Conservation (phyloP, 2,888 invertebrate genomes). For the Autographa gamma region DNA sequence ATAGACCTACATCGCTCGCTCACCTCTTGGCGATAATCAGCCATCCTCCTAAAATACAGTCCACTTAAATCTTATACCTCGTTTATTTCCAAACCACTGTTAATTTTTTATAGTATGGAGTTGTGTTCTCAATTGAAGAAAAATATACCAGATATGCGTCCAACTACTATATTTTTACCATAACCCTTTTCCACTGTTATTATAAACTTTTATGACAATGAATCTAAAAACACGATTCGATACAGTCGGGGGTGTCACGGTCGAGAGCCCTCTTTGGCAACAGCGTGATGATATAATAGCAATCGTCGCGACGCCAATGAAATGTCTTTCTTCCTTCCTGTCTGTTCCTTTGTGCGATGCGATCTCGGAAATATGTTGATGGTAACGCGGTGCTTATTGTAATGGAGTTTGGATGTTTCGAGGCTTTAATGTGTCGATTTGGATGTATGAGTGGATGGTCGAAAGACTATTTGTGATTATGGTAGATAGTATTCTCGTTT, state of each 20-base stretch:
- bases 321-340: slow-evolving; percentile 81
- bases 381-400: slow-evolving; percentile 59
- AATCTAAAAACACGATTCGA: slow-evolving; percentile 50
- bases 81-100: too few species aligned
- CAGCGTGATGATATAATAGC: slow-evolving; percentile 74
- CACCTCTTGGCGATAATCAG: too few species aligned
- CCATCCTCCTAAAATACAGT: too few species aligned
- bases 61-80: too few species aligned
- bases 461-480: background rate
- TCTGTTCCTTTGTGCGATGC: slow-evolving; percentile 66
- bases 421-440: slow-evolving; percentile 28
- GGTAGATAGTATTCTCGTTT: background rate
- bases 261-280: slow-evolving; percentile 64
- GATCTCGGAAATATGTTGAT: slow-evolving; percentile 63
- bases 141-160: background rate
- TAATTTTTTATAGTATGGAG: too few species aligned
- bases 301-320: slow-evolving; percentile 75
- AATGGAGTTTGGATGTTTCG: slow-evolving; percentile 52
- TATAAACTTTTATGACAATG: slow-evolving; percentile 26
- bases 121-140: too few species aligned
- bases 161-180: background rate
- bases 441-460: slow-evolving; percentile 21
- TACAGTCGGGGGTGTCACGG: slow-evolving; percentile 68
- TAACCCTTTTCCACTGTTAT: background rate
- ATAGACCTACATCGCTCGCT: too few species aligned